A percentile compares a stretch with the other conserved stretches of the same genome.
Evolutionary conservation across 2,888 invertebrate genomes (phyloP).

Genomic region (Crepidodera aurea): DNA sequence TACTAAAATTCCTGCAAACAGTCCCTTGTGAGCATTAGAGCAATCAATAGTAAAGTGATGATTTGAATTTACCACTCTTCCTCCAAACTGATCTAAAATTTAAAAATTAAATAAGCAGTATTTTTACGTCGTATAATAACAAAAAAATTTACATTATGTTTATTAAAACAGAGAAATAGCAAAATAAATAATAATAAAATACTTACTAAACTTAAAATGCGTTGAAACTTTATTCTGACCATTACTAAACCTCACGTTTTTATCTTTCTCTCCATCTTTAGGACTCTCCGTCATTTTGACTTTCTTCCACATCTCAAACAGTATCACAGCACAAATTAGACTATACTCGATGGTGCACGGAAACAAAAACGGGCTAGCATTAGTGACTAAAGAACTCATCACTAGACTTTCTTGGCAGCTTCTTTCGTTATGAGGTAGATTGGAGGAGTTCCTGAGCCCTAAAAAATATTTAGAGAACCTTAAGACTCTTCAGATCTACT

Average conservation of each 20-base stretch:
- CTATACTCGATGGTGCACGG: conserved; percentile 97
- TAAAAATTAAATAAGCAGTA: too few species aligned
- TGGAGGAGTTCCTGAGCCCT: conserved; percentile 32
- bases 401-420: conserved; percentile 65
- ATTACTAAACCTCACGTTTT: conserved; percentile 18
- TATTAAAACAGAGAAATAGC: conserved; percentile 7
- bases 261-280: conserved; percentile 26
- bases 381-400: conserved; percentile 75
- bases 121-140: too few species aligned
- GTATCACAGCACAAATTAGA: conserved; percentile 92
- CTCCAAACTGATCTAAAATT: conserved; percentile 44
- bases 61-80: conserved; percentile 65
- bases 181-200: neutral
- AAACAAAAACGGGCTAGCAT: conserved; percentile 75
- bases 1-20: conserved; percentile 71
- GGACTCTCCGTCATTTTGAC: conserved; percentile 43
- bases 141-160: too few species aligned
- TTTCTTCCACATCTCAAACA: conserved; percentile 96
- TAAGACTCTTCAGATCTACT: too few species aligned
- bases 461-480: too few species aligned
- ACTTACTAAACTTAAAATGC: conserved; percentile 47
- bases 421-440: conserved; percentile 35
- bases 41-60: conserved; percentile 95
- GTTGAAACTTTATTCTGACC: conserved; percentile 33
- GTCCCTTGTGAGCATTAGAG: conserved; percentile 90